Base-by-base conservation (phyloP, 2,888 invertebrate species). In the Cheilosia variabilis region DNA sequence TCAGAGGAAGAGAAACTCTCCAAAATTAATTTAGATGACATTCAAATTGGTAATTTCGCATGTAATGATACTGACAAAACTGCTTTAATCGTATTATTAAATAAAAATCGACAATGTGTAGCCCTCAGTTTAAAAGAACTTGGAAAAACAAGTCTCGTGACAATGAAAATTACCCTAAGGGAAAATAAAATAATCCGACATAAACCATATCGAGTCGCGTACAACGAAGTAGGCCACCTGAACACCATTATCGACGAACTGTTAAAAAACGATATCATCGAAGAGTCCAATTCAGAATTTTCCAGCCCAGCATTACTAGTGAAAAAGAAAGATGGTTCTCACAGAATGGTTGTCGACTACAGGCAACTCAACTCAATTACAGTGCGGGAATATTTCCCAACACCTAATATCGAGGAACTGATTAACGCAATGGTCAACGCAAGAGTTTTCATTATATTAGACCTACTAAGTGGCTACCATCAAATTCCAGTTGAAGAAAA, bases 101-200 rank as follows among this genome's bases (percentile, higher is more conserved):
- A 34, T 34, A 34, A 34, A 34, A 9, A 34, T 34, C 31, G 9
- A 9, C 31, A 9, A 34, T 34, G 31, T 34, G 31, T 68, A 13
- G 19, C 66, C 1, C 31, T 24, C 1, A 55, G 27, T 1, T 50
- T 45, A 34, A 37, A 22, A 43, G 47, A 65, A 50, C n/a, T 77
- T 4, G 73, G 63, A 1, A 45, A 43, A 45, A 53, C 24, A 17
- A 31, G 17, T 17, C 15, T 9, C 6, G 31, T 34, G 9, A 34
- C 7, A 57, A 57, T 19, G 15, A 75, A 75, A 31, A 65, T 75
- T 9, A 55, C 27, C 9, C 15, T 65, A 27, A 75, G 63, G 9
- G 22, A 63, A 22, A 22, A 22, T 22, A 22, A 22, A 22, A 22
- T 22, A 22, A 22, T 22, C 22, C 22, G 22, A 1, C 22, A 22